Conservation (phyloP, 2,797 vertebrate genomes). For the Hemibagrus guttatus region DNA sequence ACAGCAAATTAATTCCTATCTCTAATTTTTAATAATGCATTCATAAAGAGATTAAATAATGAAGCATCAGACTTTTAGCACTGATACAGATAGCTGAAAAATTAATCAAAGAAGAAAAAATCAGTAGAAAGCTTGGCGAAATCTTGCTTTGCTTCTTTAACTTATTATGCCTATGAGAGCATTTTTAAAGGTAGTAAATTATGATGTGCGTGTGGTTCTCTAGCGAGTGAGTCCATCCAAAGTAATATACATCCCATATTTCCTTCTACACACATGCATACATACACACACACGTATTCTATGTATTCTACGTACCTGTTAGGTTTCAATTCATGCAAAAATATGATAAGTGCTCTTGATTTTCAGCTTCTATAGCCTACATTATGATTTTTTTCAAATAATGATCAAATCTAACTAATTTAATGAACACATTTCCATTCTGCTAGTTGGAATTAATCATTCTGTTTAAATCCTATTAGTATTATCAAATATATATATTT, state of each 20-base stretch:
- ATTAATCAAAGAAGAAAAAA: neutral
- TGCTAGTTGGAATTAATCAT: neutral
- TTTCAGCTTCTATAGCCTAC: neutral
- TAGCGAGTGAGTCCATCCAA: neutral
- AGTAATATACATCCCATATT: neutral
- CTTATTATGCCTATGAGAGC: neutral
- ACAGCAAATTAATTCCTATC: neutral
- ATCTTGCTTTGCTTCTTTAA: neutral
- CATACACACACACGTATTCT: neutral
- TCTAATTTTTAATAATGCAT: neutral
- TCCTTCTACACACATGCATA: neutral
- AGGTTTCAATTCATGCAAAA: neutral
- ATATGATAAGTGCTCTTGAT: neutral
- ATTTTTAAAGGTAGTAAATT: neutral
- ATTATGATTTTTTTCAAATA: neutral
- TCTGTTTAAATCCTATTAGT: neutral
- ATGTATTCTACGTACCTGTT: too few relatives aligned
- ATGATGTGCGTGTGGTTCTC: neutral
- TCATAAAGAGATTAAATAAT: neutral
- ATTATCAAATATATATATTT: neutral
- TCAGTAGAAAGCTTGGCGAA: neutral
- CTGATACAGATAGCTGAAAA: neutral
- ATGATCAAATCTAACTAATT: neutral
- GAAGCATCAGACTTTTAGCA: neutral
- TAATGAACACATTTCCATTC: neutral